Evolutionary conservation across 1,140 invertebrate species (phyloP).

Genomic region (Plutomurus gul): DNA sequence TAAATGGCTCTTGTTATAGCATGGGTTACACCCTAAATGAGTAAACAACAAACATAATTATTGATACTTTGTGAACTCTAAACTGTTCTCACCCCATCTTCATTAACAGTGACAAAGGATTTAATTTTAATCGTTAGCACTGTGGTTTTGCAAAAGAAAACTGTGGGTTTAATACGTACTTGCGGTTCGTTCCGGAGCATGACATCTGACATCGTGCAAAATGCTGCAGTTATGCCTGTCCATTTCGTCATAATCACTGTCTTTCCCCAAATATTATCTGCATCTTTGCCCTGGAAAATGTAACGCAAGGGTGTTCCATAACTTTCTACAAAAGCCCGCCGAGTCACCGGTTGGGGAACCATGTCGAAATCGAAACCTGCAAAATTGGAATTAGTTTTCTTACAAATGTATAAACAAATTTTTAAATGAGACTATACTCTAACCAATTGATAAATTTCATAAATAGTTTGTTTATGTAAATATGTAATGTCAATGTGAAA

Average conservation of each 20-base stretch:
- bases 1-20: neutral
- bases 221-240: neutral
- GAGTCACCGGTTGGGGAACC: neutral
- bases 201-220: slow-evolving; percentile 7
- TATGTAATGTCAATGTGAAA: no score
- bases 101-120: neutral
- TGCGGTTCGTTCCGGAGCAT: neutral
- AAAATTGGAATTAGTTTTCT: no score
- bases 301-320: neutral
- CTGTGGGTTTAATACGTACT: neutral
- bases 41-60: neutral
- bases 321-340: neutral
- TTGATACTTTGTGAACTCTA: neutral
- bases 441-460: no score
- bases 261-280: slow-evolving; percentile 41
- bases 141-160: no score
- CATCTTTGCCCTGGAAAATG: slow-evolving; percentile 44
- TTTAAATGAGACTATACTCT: no score
- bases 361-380: no score
- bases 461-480: no score
- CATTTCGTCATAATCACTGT: slow-evolving; percentile 19
- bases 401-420: no score
- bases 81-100: neutral
- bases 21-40: slow-evolving; percentile 10
- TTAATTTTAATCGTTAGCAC: slow-evolving; percentile 1